Percentiles rank a stretch among this genome's conserved stretches.
phyloP scores from a whole-genome alignment of 2,797 vertebrate species.

The Prunella strophiata region DNA sequence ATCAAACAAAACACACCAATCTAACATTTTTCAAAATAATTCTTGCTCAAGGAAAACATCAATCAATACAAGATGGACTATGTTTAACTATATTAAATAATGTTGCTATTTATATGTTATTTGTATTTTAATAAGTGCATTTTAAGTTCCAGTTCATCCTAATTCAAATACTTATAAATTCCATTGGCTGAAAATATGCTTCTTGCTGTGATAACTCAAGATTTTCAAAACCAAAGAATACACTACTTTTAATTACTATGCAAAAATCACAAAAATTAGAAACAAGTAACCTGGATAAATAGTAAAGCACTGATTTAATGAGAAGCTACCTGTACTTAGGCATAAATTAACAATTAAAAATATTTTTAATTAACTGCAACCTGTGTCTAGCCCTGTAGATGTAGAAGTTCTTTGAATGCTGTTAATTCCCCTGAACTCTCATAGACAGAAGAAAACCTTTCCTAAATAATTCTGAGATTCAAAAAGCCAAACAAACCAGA shows the following conservation, averaged over 20 bases:
- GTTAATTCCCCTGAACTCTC: not conserved
- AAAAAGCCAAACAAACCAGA: not conserved
- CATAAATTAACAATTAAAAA: not conserved
- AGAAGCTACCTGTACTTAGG: not conserved
- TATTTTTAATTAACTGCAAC: not conserved
- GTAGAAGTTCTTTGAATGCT: not conserved
- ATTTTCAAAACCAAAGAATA: not conserved
- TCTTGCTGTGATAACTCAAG: not conserved
- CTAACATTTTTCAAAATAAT: not conserved
- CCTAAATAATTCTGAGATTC: not conserved
- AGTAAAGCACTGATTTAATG: not conserved
- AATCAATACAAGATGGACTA: not conserved
- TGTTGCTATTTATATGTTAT: not conserved
- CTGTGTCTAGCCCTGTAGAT: not conserved
- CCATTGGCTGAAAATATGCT: not conserved
- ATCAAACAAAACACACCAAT: not conserved
- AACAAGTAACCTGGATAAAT: not conserved
- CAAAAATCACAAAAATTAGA: not conserved
- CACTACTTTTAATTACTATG: not conserved
- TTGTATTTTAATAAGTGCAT: not conserved
- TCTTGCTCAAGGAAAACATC: not conserved
- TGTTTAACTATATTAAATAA: not conserved
- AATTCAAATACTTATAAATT: not conserved
- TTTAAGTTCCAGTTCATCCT: not conserved
- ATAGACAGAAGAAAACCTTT: not conserved